phyloP scores from a whole-genome alignment of 2,888 invertebrate species.

The Sthenelais limicola region DNA sequence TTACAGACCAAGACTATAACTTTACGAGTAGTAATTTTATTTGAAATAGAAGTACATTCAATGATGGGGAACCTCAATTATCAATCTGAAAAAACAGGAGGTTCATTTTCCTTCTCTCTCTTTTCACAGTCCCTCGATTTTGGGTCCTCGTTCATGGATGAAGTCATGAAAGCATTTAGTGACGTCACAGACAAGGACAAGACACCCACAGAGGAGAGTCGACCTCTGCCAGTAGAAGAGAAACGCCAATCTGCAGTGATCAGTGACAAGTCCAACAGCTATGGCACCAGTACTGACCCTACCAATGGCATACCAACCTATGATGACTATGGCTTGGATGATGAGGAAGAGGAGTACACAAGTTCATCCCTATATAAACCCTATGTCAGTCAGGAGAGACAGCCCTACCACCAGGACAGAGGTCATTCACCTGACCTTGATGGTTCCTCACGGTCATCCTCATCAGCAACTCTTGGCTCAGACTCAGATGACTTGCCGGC shows the following conservation, averaged over 20 bases:
- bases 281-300: conserved; percentile 2
- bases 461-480: conserved; percentile 3
- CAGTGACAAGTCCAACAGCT: background rate
- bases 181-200: conserved; percentile 20
- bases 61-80: too few species aligned
- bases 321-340: too few species aligned
- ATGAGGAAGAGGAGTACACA: too few species aligned
- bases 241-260: background rate
- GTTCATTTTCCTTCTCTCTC: background rate
- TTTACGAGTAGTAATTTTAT: too few species aligned
- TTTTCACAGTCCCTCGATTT: conserved; percentile 67
- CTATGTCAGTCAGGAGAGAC: conserved; percentile 23
- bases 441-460: conserved; percentile 17
- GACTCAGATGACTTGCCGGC: conserved; percentile 18
- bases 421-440: background rate
- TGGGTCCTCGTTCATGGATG: conserved; percentile 90
- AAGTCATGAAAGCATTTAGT: conserved; percentile 80
- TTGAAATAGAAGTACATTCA: too few species aligned
- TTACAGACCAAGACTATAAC: too few species aligned
- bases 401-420: conserved; percentile 43
- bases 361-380: too few species aligned
- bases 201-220: conserved; percentile 7
- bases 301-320: background rate
- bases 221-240: background rate
- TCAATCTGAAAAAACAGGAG: background rate